Conservation (phyloP, 2,888 invertebrate species). For the Macroteleia sp. region DNA sequence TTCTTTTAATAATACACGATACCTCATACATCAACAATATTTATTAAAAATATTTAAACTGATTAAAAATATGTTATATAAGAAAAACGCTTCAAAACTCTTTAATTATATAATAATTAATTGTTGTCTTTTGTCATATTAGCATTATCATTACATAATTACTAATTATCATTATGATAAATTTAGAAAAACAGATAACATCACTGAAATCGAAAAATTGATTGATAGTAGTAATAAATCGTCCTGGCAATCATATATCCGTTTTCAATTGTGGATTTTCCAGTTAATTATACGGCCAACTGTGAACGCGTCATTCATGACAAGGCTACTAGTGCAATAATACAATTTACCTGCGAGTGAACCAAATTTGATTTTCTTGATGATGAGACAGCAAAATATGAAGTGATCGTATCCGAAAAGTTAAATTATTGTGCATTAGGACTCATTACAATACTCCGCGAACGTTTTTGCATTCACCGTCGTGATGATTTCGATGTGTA, state of each 20-base stretch:
- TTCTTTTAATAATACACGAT: no score
- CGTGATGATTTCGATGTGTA: no score
- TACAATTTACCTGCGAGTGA: slow-evolving; percentile 60
- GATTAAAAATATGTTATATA: no score
- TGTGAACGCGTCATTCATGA: slow-evolving; percentile 56
- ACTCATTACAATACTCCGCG: slow-evolving; percentile 4
- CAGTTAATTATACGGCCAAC: slow-evolving; percentile 59
- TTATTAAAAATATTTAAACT: no score
- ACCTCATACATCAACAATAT: no score
- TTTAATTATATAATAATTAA: no score
- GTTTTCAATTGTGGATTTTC: slow-evolving; percentile 64
- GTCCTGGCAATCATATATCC: slow-evolving; percentile 23
- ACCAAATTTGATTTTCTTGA: slow-evolving; percentile 63
- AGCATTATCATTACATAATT: no score
- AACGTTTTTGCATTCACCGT: neutral
- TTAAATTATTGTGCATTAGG: slow-evolving; percentile 25
- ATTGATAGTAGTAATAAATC: slow-evolving; percentile 26
- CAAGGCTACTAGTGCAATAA: slow-evolving; percentile 47
- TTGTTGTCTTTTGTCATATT: no score
- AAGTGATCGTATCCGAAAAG: slow-evolving; percentile 36
- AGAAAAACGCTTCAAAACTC: no score
- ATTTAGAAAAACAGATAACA: neutral
- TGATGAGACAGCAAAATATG: slow-evolving; percentile 64
- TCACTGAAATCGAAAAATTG: slow-evolving; percentile 12
- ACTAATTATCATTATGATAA: neutral